Evolutionary conservation across 2,888 invertebrate species (phyloP), one percentile per base, ranked within the genome.

Genomic region (Lottia scabra): DNA sequence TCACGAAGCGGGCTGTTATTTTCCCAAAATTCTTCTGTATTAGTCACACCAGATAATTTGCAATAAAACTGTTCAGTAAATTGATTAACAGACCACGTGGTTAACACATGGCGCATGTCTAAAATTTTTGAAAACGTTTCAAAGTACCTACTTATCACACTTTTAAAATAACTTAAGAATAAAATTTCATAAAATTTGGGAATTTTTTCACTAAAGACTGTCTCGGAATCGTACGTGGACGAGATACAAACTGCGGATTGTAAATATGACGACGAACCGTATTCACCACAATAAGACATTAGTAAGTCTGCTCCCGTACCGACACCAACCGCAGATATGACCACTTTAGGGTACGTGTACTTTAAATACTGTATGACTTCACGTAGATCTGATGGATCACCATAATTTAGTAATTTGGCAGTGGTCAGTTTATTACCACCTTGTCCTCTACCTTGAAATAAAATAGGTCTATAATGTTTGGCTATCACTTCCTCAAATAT

Each of bases 241-340:
- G 86, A 87, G 2, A 87, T 72, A 67, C 85, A 84, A 15, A 82
- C 87, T 6, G 81, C 83, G 5, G 83, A 84, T 27, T 76, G 77
- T 8, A 87, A 70, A 64, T 82, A 76, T 3, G 85, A 79, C 8
- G 85, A 85, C 4, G 86, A 85, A 0, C 86, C 86, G 68, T 79
- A 87, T 71, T 87, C 85, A 2, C 87, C 87, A n/a, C 87, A 76
- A 71, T 87, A 87, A 6, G 87, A 86, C 63, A 85, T 56, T 13
- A 87, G 75, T 15, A 85, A 67, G 13, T 82, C 83, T 38, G 82
- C 81, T 8, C 87, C 87, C 0, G 84, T 79, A 1, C 87, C 84
- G 27, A 80, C 77, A 3, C 85, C 85, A 2, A 85, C 75, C 46
- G 84, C 83, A n/a, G 82, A 80, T 23, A 87, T 73, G 1, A 76